Percentiles rank a stretch among this genome's conserved stretches.
These are phyloP conservation scores for Anoplolepis gracilipes DNA, from an alignment of 1,140 invertebrate genomes.

Conservation along the genomic window DNA sequence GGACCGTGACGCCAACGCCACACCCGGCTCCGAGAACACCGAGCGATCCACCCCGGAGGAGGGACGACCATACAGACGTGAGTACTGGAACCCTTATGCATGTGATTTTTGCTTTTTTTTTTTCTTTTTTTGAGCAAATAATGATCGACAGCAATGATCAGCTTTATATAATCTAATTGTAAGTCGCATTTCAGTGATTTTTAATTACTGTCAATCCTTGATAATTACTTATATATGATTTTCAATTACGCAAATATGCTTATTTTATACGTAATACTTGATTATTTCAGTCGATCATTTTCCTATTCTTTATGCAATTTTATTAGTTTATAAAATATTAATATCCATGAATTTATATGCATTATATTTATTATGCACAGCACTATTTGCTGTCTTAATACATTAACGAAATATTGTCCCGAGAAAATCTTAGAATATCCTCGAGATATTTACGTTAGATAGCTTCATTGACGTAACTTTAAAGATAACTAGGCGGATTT, in stretches of 20 bases:
- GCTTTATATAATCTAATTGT: background rate
- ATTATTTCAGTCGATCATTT: background rate
- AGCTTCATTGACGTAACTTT: background rate
- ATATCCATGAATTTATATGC: no score
- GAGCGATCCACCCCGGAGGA: constrained; percentile 87
- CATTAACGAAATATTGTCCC: constrained; percentile 29
- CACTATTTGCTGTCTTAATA: constrained; percentile 1
- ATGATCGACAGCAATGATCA: background rate
- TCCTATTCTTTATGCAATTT: background rate
- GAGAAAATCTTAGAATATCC: background rate
- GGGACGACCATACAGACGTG: constrained; percentile 86
- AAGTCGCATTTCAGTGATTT: background rate
- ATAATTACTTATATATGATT: background rate
- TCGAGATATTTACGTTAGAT: background rate
- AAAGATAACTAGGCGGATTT: background rate
- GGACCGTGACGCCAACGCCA: constrained; percentile 86
- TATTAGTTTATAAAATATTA: background rate
- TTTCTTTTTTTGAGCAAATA: background rate
- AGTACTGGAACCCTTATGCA: constrained; percentile 74
- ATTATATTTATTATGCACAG: no score
- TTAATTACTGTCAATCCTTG: background rate
- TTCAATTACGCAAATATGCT: background rate
- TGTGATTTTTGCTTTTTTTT: no score
- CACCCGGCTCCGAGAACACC: constrained; percentile 86
- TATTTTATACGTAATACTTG: background rate